phyloP scores from a whole-genome alignment of 2,888 invertebrate genomes.

The Lepidochrysops patricia region DNA sequence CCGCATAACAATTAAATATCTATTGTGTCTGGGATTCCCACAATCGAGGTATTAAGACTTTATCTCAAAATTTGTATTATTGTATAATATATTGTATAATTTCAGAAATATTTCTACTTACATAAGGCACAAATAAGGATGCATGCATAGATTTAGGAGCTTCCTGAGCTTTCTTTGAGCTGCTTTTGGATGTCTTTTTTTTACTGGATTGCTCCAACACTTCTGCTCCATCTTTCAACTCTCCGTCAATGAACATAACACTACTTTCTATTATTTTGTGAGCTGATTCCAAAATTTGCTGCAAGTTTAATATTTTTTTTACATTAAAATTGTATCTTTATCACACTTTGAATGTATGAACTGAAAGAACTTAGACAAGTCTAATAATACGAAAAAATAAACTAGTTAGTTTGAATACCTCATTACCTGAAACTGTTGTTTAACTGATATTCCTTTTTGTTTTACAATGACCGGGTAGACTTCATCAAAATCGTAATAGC shows the following conservation, averaged over 20 bases:
- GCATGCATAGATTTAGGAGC: slow-evolving; percentile 74
- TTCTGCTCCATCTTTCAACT: slow-evolving; percentile 77
- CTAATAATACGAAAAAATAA: not conserved
- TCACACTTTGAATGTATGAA: too few species aligned
- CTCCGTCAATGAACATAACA: slow-evolving; percentile 83
- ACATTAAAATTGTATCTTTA: too few species aligned
- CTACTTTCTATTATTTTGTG: slow-evolving; percentile 76
- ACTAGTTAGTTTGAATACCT: not conserved
- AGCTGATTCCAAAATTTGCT: slow-evolving; percentile 77
- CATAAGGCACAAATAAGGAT: slow-evolving; percentile 81
- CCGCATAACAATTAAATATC: too few species aligned
- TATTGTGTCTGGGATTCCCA: too few species aligned
- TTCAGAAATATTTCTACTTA: too few species aligned
- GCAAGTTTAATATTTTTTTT: too few species aligned
- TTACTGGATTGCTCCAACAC: slow-evolving; percentile 77
- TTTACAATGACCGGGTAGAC: slow-evolving; percentile 80
- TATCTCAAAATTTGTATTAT: too few species aligned
- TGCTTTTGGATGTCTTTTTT: slow-evolving; percentile 71
- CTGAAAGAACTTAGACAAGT: too few species aligned
- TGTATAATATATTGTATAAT: too few species aligned
- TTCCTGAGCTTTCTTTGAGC: slow-evolving; percentile 51
- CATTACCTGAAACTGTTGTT: slow-evolving; percentile 80
- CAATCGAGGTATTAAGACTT: too few species aligned
- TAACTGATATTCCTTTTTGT: slow-evolving; percentile 77
- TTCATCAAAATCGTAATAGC: slow-evolving; percentile 84